Evolutionary conservation across 1,140 invertebrate genomes (phyloP), one percentile per base, ranked within the genome.

Genomic region (Oppia nitens): DNA sequence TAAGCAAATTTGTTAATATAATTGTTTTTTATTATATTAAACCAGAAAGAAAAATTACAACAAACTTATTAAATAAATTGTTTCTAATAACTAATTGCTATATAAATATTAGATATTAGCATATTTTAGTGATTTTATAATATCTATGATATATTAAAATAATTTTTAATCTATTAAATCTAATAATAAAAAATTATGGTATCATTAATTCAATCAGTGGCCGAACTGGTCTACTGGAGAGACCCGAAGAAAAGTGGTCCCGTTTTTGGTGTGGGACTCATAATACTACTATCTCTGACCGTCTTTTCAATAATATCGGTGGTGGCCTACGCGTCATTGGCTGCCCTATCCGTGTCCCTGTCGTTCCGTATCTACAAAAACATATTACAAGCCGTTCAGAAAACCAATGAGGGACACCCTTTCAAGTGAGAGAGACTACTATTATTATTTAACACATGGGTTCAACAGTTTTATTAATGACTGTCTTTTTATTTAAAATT

Each of bases 221-320:
- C 90, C 71, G 87, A 92, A 67, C 77, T 98, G 69, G 84, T 98
- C 69, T 95, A 97, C 76, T 98, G 93, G 93, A 80, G 89, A 64
- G 85, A 91, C 77, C 84, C 89, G 59, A 90, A 87, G 75, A 89
- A 88, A 72, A 90, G 88, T 57, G 92, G 87, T 59, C 80, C 85
- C 67, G 89, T 91, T 47, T 90, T 96, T 73, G 89, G 86, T 66
- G 80, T 80, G 63, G 81, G 85, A 61, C 76, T 97, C 64, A 78
- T 83, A 64, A 79, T 92, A 63, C 82, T 97, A 62, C 75, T 97
- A 69, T 89, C 90, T 64, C 80, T 97, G 72, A 83, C 89, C 66
- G 87, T 84, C 74, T 92, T 87, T 78, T 95, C 91, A 66, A 79
- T 97, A 68, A 91, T 98, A 75, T 91, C 86, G 67, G 92, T 98